Conservation (phyloP, 2,113 vertebrate species). For the Seriola aureovittata region DNA sequence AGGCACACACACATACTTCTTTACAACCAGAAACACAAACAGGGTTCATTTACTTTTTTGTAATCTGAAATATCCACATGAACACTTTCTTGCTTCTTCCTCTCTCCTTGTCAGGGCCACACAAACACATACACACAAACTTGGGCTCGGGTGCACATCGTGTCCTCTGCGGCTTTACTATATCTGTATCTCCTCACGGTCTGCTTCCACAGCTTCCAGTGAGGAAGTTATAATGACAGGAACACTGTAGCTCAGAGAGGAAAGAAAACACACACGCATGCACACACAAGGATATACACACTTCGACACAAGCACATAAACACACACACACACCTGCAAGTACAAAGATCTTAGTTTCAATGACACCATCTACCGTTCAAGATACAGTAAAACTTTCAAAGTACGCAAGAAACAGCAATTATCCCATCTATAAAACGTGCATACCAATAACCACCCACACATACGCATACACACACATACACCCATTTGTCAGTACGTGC, state of each 20-base stretch:
- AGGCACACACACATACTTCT: not conserved
- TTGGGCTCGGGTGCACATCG: constrained; percentile 1
- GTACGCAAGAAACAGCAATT: not conserved
- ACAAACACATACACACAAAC: not conserved
- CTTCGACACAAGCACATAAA: not conserved
- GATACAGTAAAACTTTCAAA: constrained; percentile 7
- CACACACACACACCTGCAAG: not conserved
- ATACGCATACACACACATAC: not conserved
- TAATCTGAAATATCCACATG: not conserved
- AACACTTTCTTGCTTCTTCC: not conserved
- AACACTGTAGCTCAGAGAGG: constrained; percentile 16
- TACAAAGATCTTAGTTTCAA: not conserved
- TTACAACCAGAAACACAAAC: not conserved
- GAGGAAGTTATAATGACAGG: constrained; percentile 59
- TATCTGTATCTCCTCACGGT: constrained; percentile 38
- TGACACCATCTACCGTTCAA: not conserved
- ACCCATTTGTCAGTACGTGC: not conserved
- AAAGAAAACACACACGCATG: not conserved
- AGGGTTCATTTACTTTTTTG: constrained; percentile 2
- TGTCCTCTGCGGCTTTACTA: constrained; percentile 25
- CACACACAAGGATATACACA: not conserved
- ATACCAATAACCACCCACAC: not conserved
- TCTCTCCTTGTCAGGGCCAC: not conserved
- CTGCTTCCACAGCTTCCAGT: constrained; percentile 28
- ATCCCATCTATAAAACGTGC: constrained; percentile 1